Base-by-base conservation (phyloP, 2,888 invertebrate species). In the Asteroscopus sphinx region DNA sequence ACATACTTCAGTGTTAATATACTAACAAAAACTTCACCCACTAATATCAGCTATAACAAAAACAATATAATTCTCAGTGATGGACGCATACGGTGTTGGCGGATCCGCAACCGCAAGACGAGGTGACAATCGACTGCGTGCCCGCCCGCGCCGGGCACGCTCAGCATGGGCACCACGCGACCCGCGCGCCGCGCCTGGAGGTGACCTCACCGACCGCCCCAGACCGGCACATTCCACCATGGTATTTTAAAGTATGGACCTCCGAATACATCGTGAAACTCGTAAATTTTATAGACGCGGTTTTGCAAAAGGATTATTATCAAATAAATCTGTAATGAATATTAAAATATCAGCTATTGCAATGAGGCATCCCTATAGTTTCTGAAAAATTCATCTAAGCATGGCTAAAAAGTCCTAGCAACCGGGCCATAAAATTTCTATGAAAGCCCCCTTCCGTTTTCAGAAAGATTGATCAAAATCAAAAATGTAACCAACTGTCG, bases 41-140 rank as follows among this genome's bases (percentile, higher is more conserved):
- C 7, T 7, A 25, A 26, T 1, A 30, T 0, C 2, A 32, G 13
- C 7, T 63, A 15, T 4, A 57, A 15, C 6, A 0, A 11, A 1
- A 11, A 1, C 1, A 1, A 2, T 15, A 32, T 9, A 9, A 26
- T 49, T 66, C 59, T 0, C 80, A 93, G 93, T 64, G 90, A 92
- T 69, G 93, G 93, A 0, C 88, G 90, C 44, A 83, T 93, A 40
- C 82, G 92, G 6, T 88, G 89, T 61, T 93, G 89, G 91, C 87
- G 88, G 15, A 40, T 92, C 21, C 87, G 91, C 54, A 72, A 75
- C 21, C 87, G 91, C 54, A 72, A 75, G 52, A 52, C 73, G 37
- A 83, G 92, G 79, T 93, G 93, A 93, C 93, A 73, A 52, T 15
- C 66, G 55, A 64, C 57, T 13, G 75, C 66, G 71, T 64, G 76